Evolutionary conservation across 2,113 vertebrate genomes (phyloP).

Genomic region (Oryzias curvinotus): DNA sequence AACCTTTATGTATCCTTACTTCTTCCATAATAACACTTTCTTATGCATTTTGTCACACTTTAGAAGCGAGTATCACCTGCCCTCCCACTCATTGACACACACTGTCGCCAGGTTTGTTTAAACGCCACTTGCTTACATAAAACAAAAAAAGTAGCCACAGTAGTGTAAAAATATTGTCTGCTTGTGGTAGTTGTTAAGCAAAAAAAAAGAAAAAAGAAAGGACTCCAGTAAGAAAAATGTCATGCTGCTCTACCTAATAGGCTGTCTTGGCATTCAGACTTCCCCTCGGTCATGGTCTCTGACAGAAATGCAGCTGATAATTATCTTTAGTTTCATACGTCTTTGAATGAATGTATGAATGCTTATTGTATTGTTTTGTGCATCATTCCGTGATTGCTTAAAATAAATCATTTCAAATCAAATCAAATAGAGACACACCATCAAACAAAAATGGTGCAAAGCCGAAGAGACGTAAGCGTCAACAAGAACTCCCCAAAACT

Average conservation of each 20-base stretch:
- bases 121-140: no score
- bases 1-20: constrained; percentile 1
- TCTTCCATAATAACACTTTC: background rate
- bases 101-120: no score
- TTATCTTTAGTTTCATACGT: no score
- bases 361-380: no score
- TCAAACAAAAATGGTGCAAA: constrained; percentile 14
- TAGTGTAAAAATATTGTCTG: background rate
- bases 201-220: constrained; percentile 32
- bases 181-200: constrained; percentile 17
- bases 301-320: constrained; percentile 34
- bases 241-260: constrained; percentile 51
- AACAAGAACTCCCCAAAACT: background rate
- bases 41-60: no score
- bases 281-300: constrained; percentile 32
- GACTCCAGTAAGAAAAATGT: constrained; percentile 35
- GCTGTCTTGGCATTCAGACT: constrained; percentile 46
- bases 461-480: constrained; percentile 2
- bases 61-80: no score
- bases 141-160: no score
- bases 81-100: no score
- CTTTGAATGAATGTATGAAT: no score
- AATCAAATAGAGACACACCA: constrained; percentile 1
- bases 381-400: no score
- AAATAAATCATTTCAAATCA: no score